A percentile compares a stretch with the other conserved stretches of the same genome.
Evolutionary conservation across 2,113 vertebrate genomes (phyloP).

Genomic region (Osmerus mordax): DNA sequence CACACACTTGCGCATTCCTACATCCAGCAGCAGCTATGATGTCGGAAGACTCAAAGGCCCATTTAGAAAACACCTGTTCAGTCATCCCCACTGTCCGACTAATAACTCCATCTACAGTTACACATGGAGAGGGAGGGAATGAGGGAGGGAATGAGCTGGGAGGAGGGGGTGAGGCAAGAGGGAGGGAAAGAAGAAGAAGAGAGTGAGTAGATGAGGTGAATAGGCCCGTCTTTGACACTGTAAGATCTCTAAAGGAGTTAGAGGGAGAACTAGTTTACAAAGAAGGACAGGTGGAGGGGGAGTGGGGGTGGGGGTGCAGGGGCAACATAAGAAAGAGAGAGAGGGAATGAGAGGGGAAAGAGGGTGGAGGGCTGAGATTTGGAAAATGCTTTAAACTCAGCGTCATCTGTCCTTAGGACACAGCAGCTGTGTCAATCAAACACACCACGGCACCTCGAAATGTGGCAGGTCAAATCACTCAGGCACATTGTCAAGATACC

Average conservation of each 20-base stretch:
- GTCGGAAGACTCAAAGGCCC: slow-evolving; percentile 61
- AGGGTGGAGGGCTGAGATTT: slow-evolving; percentile 7
- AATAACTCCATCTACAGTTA: slow-evolving; percentile 72
- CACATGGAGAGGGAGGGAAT: slow-evolving; percentile 33
- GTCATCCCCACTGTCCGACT: slow-evolving; percentile 64
- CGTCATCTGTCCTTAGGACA: slow-evolving; percentile 57
- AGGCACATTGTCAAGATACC: slow-evolving; percentile 35
- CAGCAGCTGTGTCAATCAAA: slow-evolving; percentile 59
- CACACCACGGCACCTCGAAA: slow-evolving; percentile 22
- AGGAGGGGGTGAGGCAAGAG: not conserved
- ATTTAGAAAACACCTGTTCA: slow-evolving; percentile 77
- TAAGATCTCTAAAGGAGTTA: not conserved
- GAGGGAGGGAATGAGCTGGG: slow-evolving; percentile 6
- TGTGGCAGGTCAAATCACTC: slow-evolving; percentile 52
- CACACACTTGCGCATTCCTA: slow-evolving; percentile 11
- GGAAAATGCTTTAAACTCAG: slow-evolving; percentile 54
- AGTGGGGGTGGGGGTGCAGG: not conserved
- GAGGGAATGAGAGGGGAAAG: not conserved
- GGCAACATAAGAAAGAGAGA: not conserved
- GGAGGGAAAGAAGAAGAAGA: not conserved
- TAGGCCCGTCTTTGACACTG: not conserved
- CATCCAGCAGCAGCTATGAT: slow-evolving; percentile 36
- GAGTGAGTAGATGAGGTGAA: not conserved
- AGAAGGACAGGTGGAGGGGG: not conserved
- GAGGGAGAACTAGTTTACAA: not conserved